Evolutionary conservation across 2,113 vertebrate species (phyloP), one percentile per base, ranked within the genome.

Genomic region (Dolichotis patagonum): DNA sequence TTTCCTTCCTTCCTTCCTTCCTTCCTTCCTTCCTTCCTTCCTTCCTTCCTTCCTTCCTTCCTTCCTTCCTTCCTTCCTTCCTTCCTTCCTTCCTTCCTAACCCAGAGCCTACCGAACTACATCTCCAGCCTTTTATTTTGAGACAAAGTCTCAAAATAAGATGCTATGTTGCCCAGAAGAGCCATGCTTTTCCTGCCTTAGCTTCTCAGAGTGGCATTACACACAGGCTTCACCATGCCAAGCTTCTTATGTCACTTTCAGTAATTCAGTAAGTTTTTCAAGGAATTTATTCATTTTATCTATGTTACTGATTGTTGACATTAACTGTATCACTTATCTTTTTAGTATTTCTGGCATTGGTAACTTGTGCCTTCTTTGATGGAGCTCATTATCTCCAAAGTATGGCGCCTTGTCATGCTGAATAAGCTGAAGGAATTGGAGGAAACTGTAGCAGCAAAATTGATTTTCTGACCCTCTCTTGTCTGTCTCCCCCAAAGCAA

Each of bases 291-390:
- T 54, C 52, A 26, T 80, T 93, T 93, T 22, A 38, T 67, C 13
- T 85, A 26, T 69, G 52, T 84, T 35, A 17, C 81, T 89, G 52
- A 16, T 41, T 82, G 58, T 81, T 46, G 32, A n/a, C 63, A 35
- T 82, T 73, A 86, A 65, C 10, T 73, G 0, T 32, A 24, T 54
- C 35, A n/a, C 14, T 90, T 82, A 20, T 17, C 65, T 24, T 88
- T 91, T 94, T 58, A 88, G 24, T 77, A 83, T 77, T 91, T 83
- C 35, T 91, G 67, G 77, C 35, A n/a, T 77, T 35, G 22, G 35
- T 84, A 65, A 83, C 69, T 67, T 67, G 17, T 65, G 38, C 49
- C 77, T 77, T 7, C 3, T 63, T 32, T 54, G 14, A 16, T 78
- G 56, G 19, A 71, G 26, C 17, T 56, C 43, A 35, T 32, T 78